These are phyloP conservation scores for Pogona vitticeps DNA, from an alignment of 2,113 vertebrate genomes.

Conservation along the genomic window DNA sequence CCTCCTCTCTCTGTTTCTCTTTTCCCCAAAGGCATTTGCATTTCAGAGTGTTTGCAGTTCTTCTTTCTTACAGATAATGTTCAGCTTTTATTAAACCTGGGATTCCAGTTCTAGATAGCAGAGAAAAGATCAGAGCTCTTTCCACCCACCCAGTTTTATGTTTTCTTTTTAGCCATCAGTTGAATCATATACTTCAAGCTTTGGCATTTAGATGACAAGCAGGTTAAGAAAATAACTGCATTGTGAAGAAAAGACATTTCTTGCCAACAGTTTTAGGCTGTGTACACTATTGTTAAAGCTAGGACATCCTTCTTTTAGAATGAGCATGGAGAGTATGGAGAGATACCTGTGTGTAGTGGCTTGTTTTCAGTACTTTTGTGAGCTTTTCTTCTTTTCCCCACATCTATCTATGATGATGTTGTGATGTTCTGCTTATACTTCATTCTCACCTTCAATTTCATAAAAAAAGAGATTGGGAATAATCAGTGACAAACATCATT, in stretches of 20 bases:
- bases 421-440: neutral
- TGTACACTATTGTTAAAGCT: neutral
- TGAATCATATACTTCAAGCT: neutral
- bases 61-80: conserved; percentile 37
- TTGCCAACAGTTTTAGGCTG: neutral
- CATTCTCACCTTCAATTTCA: neutral
- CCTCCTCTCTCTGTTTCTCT: conserved; percentile 9
- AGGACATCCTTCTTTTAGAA: neutral
- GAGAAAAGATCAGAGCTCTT: conserved; percentile 3
- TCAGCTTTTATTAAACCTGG: conserved; percentile 52
- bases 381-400: neutral
- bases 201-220: neutral
- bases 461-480: neutral
- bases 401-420: no score
- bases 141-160: conserved; percentile 33
- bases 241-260: neutral
- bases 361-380: neutral
- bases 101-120: conserved; percentile 7
- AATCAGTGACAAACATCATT: neutral
- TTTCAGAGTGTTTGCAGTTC: conserved; percentile 61
- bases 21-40: conserved; percentile 55
- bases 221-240: neutral
- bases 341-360: neutral
- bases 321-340: neutral
- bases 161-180: conserved; percentile 1